phyloP scores from a whole-genome alignment of 2,888 invertebrate species.

The Nasonovia ribisnigri region DNA sequence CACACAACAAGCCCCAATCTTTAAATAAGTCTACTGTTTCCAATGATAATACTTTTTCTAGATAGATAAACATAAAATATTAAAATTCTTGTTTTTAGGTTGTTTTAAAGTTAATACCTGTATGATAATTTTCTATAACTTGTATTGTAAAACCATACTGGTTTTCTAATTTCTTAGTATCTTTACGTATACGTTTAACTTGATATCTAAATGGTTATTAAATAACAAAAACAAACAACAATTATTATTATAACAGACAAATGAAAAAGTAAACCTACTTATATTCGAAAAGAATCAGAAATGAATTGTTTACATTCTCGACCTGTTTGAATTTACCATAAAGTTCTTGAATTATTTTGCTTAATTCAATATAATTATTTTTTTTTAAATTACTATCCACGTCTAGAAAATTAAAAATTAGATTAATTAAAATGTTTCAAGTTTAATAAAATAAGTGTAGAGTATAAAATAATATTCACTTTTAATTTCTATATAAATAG shows the following conservation, averaged over 20 bases:
- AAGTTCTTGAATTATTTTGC: not conserved
- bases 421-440: not conserved
- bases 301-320: not conserved
- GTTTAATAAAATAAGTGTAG: not conserved
- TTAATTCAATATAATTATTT: not conserved
- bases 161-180: not conserved
- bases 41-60: conserved; percentile 21
- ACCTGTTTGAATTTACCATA: conserved; percentile 29
- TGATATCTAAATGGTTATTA: not conserved
- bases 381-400: not conserved
- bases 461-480: conserved; percentile 12
- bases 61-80: not conserved
- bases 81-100: not conserved
- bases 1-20: conserved; percentile 4
- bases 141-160: conserved; percentile 6
- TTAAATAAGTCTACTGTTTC: conserved; percentile 10
- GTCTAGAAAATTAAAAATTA: not conserved
- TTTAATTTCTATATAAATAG: conserved; percentile 25
- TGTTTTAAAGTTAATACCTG: conserved; percentile 2
- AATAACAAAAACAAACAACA: not conserved
- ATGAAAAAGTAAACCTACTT: conserved; percentile 6
- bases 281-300: not conserved
- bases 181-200: not conserved
- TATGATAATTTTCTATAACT: not conserved
- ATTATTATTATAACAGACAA: not conserved